Percentiles rank a stretch among this genome's conserved stretches.
phyloP scores from a whole-genome alignment of 2,797 vertebrate species.

The Hozukius guyotensis region DNA sequence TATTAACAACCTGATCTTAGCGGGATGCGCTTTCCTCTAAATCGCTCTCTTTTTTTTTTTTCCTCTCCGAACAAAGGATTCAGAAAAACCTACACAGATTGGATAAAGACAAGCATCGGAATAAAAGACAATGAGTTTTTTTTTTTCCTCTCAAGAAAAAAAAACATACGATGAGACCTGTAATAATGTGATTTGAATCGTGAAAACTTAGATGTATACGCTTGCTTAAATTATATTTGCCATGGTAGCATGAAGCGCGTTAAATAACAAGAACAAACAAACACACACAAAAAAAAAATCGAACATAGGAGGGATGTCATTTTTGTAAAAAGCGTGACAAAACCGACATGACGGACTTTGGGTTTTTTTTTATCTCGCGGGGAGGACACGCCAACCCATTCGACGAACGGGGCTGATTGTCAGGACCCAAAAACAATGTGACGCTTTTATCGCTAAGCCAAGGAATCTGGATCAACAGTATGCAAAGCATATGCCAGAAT shows the following conservation, averaged over 20 bases:
- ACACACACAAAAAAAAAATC: slow-evolving; percentile 14
- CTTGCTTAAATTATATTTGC: slow-evolving; percentile 67
- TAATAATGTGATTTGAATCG: slow-evolving; percentile 75
- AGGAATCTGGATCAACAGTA: slow-evolving; percentile 72
- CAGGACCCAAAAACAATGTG: slow-evolving; percentile 64
- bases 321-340: slow-evolving; percentile 74
- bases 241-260: slow-evolving; percentile 48
- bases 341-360: slow-evolving; percentile 79
- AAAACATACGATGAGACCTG: slow-evolving; percentile 59
- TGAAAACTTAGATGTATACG: slow-evolving; percentile 62
- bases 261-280: slow-evolving; percentile 25
- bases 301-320: slow-evolving; percentile 55
- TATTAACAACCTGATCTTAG: slow-evolving; percentile 88
- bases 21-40: slow-evolving; percentile 81
- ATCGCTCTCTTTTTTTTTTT: slow-evolving; percentile 68
- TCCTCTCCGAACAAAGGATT: slow-evolving; percentile 78
- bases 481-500: slow-evolving; percentile 68
- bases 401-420: slow-evolving; percentile 46
- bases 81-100: slow-evolving; percentile 84
- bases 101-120: slow-evolving; percentile 83
- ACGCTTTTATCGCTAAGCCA: slow-evolving; percentile 68
- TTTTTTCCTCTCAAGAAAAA: slow-evolving; percentile 40
- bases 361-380: slow-evolving; percentile 46
- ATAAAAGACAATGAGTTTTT: slow-evolving; percentile 67
- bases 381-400: slow-evolving; percentile 60